Base-by-base conservation (phyloP, 1,140 invertebrate species). In the Anthonomus grandis region DNA sequence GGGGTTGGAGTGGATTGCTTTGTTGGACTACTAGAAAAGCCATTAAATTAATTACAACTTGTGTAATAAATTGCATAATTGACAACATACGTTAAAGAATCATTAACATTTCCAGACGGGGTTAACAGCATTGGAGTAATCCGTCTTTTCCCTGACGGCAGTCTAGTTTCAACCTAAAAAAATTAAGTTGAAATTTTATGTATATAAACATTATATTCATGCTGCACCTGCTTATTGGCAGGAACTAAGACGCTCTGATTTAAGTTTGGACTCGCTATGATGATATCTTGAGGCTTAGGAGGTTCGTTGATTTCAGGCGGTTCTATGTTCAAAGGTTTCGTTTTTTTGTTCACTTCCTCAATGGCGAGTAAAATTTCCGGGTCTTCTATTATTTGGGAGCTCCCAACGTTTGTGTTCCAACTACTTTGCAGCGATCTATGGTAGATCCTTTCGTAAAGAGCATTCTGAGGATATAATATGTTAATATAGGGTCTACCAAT, bases 111-210 rank as follows among this genome's bases (percentile, higher is more conserved):
- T n/a, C n/a, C n/a, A n/a, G n/a, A 76, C 27, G 83, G 72, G 17
- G 91, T 91, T 63, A 98, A 87, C 70, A 93, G 96, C 76, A 98
- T 93, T 10, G 96, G 96, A 3, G 94, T 98, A 41, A 98, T 98
- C 57, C 95, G 80, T 41, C 95, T 75, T 73, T 91, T 89, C 12
- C 95, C 96, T 78, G 97, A 94, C 4, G 91, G 87, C 19, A 93
- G 92, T 39, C 91, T 80, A 0, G 93, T 96, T 78, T 98, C 95
- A 22, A 97, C 95, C 52, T 55, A 24, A 22, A 36, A 37, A 55
- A n/a, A 39, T 13, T 4, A n/a, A 45, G 15, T 41, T 18, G 17
- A 41, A 15, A 25, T 4, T 0, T 9, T 44, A 22, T 44, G 18
- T 17, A 5, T 15, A 44, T 22, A 25, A 27, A 10, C n/a, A 8